Percentiles rank a stretch among this genome's conserved stretches.
phyloP scores from a whole-genome alignment of 2,797 vertebrate species.

The Anisognathus igniventris region DNA sequence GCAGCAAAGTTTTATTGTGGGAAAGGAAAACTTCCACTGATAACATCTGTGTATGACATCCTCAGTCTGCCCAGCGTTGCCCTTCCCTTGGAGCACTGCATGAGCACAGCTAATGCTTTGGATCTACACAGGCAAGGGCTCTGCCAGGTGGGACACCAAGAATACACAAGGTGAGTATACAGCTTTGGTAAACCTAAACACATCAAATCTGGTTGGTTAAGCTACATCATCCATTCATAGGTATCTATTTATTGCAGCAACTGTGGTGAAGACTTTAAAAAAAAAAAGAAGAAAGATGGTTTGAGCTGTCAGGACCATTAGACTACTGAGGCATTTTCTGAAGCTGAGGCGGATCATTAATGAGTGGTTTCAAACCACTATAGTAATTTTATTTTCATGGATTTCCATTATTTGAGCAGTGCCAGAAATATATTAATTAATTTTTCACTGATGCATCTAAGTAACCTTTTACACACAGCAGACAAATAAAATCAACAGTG shows the following conservation, averaged over 20 bases:
- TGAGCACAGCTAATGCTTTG: background rate
- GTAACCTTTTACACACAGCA: conserved; percentile 42
- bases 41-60: background rate
- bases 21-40: background rate
- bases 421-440: conserved; percentile 62
- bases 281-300: background rate
- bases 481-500: conserved; percentile 48
- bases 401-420: conserved; percentile 20
- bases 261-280: background rate
- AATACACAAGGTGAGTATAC: background rate
- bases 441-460: conserved; percentile 45
- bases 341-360: background rate
- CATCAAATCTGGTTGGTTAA: background rate
- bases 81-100: background rate
- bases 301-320: background rate
- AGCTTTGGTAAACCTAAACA: background rate
- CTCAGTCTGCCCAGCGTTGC: background rate
- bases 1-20: background rate
- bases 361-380: background rate
- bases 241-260: background rate
- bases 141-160: background rate
- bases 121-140: background rate
- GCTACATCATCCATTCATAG: background rate
- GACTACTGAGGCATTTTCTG: background rate
- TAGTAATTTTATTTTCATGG: conserved; percentile 39